Conservation (phyloP, 2,113 vertebrate species). For the Caretta caretta region DNA sequence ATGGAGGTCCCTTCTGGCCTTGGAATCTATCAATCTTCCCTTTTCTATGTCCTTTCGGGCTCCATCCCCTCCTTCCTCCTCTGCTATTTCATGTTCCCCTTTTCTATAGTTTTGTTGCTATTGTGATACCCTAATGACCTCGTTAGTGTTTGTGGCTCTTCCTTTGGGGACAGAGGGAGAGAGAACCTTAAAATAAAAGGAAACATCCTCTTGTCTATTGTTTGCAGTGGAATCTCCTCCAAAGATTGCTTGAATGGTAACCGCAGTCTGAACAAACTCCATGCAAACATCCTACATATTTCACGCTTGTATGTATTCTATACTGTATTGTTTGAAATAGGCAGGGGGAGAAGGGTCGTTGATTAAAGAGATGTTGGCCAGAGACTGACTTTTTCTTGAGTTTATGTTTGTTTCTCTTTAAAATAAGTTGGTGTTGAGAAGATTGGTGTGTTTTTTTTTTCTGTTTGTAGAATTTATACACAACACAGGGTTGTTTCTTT, state of each 20-base stretch:
- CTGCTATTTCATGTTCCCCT: background rate
- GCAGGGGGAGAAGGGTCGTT: background rate
- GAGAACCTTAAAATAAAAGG: background rate
- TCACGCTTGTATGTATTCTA: constrained; percentile 32
- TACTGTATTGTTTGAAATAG: background rate
- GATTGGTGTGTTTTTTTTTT: constrained; percentile 74
- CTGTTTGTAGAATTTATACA: constrained; percentile 88
- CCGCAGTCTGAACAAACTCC: background rate
- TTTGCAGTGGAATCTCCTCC: background rate
- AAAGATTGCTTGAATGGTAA: background rate
- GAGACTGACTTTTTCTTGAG: background rate
- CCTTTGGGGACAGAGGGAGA: too few relatives aligned
- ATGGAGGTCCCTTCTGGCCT: background rate
- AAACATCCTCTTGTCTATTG: background rate
- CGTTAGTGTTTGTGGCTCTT: background rate
- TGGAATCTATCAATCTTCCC: background rate
- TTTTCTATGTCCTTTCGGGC: background rate
- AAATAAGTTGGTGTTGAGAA: constrained; percentile 76
- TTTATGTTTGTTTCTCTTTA: background rate
- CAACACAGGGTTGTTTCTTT: constrained; percentile 91
- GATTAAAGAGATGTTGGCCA: background rate
- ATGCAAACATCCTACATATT: rapidly evolving
- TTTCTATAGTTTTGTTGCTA: background rate
- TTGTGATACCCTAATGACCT: background rate
- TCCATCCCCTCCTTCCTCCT: background rate